A percentile compares a stretch with the other conserved stretches of the same genome.
Evolutionary conservation across 2,797 vertebrate species (phyloP).

Genomic region (Cossypha caffra): DNA sequence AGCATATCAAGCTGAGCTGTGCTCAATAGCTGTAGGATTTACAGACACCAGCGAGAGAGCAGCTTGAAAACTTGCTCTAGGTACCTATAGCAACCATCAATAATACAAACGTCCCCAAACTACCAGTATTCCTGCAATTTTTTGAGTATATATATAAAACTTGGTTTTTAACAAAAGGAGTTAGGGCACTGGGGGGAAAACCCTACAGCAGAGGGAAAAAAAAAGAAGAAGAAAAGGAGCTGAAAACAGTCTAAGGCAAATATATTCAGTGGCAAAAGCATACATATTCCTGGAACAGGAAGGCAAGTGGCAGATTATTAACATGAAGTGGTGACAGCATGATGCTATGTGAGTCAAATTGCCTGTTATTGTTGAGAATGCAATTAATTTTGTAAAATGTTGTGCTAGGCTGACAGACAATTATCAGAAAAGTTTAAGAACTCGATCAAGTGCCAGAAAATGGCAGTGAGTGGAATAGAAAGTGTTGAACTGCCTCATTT

Average conservation of each 20-base stretch:
- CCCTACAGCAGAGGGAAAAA: not conserved
- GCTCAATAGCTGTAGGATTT: constrained; percentile 2
- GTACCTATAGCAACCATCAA: constrained; percentile 20
- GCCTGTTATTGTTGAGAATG: not conserved
- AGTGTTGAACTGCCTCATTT: not conserved
- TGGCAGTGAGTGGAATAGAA: not conserved
- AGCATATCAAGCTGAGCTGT: not conserved
- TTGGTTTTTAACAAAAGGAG: not conserved
- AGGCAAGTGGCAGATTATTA: not conserved
- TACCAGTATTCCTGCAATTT: not conserved
- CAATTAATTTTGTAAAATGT: not conserved
- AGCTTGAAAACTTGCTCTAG: not conserved
- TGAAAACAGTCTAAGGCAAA: not conserved
- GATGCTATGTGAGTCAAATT: not conserved
- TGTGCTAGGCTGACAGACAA: not conserved
- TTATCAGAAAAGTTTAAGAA: constrained; percentile 6
- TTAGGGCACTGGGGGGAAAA: not conserved
- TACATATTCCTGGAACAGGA: not conserved
- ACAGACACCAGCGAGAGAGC: not conserved
- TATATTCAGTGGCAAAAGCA: not conserved
- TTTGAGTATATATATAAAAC: not conserved
- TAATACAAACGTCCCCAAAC: not conserved
- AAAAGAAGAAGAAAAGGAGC: not conserved
- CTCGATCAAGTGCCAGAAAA: not conserved
- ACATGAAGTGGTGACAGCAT: not conserved